Base-by-base conservation (phyloP, 2,113 vertebrate genomes). In the Zosterops lateralis region DNA sequence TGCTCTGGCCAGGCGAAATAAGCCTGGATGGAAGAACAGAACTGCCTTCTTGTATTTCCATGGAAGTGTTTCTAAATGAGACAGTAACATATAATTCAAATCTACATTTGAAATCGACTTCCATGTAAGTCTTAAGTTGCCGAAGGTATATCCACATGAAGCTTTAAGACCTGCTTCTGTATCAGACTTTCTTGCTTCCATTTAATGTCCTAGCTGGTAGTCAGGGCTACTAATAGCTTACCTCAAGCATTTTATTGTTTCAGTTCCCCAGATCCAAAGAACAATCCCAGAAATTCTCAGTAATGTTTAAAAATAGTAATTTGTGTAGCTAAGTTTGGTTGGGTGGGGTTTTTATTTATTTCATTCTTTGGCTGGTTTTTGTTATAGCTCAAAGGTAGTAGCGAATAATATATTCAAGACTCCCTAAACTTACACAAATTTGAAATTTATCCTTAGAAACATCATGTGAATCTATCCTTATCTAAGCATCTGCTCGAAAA, bases 311-410 rank as follows among this genome's bases (percentile, higher is more conserved):
- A 75, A 79, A 31, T 9, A 76, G 7, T 29, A 60, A 38, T 58
- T 48, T 22, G 4, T 47, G 12, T 36, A 32, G 6, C 2, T 14
- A n/a, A 45, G 9, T 13, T 64, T 60, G 3, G 2, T 71, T 50
- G 38, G 4, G 5, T 48, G 12, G 1, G 0, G 1, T 34, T 36
- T 31, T 58, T 19, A 32, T 50, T 32, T 12, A 38, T 60, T 57
- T 57, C 3, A 5, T 32, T 54, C 0, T 0, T 77, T 66, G 10
- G 12, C 25, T 24, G 2, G 1, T 26, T 18, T 36, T 42, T 51
- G 36, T 67, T 83, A 67, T 21, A 20, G 53, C 12, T 64, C 58
- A 12, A 40, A 38, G 4, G 2, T 47, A 20, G 2, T 38, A 7
- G 32, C 66, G 47, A 68, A 50, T 88, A 1, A 3, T 40, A 14